Percentiles rank a stretch among this genome's conserved stretches.
Conservation (phyloP, 2,113 vertebrate species). For the Acanthochromis polyacanthus region DNA sequence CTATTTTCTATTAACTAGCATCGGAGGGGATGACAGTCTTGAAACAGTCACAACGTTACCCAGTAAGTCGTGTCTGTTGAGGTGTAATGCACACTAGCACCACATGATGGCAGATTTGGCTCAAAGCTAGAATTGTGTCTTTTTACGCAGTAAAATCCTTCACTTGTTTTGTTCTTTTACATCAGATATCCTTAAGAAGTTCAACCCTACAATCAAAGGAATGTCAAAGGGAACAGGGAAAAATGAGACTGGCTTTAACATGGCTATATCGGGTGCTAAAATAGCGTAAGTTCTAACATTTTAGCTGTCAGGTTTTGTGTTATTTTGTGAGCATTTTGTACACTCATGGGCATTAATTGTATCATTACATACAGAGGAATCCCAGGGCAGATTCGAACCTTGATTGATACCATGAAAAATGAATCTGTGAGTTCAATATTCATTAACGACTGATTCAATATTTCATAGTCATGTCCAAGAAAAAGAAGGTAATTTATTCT, state of each 20-base stretch:
- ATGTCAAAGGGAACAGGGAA: constrained; percentile 83
- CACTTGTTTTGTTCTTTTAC: not conserved
- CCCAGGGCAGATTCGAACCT: constrained; percentile 83
- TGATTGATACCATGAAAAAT: constrained; percentile 87
- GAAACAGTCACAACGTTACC: constrained; percentile 91
- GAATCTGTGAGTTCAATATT: constrained; percentile 83
- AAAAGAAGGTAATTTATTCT: not conserved
- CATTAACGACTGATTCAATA: not conserved
- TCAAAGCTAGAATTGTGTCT: not conserved
- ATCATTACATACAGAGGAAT: constrained; percentile 83
- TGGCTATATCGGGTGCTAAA: constrained; percentile 86
- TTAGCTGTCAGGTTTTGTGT: not conserved
- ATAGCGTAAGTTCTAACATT: constrained; percentile 82
- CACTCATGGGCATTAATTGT: not conserved
- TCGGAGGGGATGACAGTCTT: constrained; percentile 90
- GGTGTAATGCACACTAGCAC: not conserved
- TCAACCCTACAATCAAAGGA: constrained; percentile 89
- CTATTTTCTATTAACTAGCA: constrained; percentile 81
- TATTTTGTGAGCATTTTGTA: not conserved
- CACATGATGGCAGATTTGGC: constrained; percentile 58
- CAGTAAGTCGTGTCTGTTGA: constrained; percentile 85
- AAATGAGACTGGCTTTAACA: constrained; percentile 86
- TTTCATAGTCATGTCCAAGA: not conserved
- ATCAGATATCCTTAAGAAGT: constrained; percentile 93
- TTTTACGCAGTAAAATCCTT: not conserved